Conservation (phyloP, 2,888 invertebrate species). For the Psylliodes chrysocephalus region DNA sequence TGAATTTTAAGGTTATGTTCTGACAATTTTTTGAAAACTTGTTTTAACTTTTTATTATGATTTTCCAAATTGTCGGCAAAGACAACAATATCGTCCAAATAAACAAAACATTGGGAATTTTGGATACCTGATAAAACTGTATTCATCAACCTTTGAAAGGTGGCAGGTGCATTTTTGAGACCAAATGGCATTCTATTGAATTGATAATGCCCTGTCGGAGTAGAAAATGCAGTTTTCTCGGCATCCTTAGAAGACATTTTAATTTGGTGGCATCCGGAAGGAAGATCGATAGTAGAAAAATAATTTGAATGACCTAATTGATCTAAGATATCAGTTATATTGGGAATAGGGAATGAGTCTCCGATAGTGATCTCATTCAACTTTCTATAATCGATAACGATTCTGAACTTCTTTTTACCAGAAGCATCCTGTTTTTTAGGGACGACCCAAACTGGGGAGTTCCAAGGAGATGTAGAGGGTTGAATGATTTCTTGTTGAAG, state of each 20-base stretch:
- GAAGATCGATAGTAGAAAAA: conserved; percentile 16
- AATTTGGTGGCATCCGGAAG: conserved; percentile 26
- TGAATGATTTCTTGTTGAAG: conserved; percentile 26
- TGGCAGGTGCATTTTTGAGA: no score
- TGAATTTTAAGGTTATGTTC: conserved; percentile 33
- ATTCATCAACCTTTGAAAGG: conserved; percentile 35
- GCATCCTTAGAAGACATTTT: conserved; percentile 8
- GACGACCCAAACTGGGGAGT: conserved; percentile 20
- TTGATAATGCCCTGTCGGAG: conserved; percentile 21
- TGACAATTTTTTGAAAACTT: conserved; percentile 33
- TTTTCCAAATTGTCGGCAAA: conserved; percentile 27
- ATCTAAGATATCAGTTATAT: conserved; percentile 17
- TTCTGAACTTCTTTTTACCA: conserved; percentile 2
- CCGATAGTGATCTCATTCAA: conserved; percentile 12
- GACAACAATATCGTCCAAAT: conserved; percentile 34
- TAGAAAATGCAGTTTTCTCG: conserved; percentile 21
- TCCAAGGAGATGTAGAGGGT: conserved; percentile 20
- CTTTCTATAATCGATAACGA: conserved; percentile 20
- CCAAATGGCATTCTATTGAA: no score
- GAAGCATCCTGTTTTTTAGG: conserved; percentile 18
- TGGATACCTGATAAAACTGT: conserved; percentile 24
- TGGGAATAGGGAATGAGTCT: conserved; percentile 11
- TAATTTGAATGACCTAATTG: conserved; percentile 18
- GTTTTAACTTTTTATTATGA: conserved; percentile 24
- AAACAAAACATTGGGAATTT: conserved; percentile 30